These are phyloP conservation scores for Taenioides sp. DNA, from an alignment of 2,797 vertebrate genomes.

Conservation along the genomic window DNA sequence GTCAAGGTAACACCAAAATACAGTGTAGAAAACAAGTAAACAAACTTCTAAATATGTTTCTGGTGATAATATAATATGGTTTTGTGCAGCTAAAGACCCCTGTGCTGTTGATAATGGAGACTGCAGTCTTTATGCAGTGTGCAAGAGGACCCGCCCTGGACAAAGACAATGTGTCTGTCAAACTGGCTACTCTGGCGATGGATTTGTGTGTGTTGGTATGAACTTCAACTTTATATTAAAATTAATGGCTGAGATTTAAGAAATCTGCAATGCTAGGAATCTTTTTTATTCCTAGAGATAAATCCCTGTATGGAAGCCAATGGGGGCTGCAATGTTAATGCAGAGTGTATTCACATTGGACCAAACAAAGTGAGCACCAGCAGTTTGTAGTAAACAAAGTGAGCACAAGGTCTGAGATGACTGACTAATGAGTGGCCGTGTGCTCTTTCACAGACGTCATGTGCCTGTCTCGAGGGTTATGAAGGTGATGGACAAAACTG, in stretches of 20 bases:
- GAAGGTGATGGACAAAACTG: constrained; percentile 83
- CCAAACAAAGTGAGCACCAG: constrained; percentile 84
- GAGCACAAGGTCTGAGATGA: not conserved
- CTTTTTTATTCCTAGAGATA: constrained; percentile 77
- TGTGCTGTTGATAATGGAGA: constrained; percentile 83
- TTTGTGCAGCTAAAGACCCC: constrained; percentile 77
- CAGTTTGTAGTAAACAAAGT: not conserved
- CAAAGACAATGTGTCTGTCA: constrained; percentile 80
- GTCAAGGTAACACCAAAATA: constrained; percentile 77
- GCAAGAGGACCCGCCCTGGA: constrained; percentile 85
- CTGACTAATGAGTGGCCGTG: no score
- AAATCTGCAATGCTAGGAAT: not conserved
- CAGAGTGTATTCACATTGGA: constrained; percentile 88
- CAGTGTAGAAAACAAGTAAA: not conserved
- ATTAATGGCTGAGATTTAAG: not conserved
- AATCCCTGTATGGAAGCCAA: constrained; percentile 87
- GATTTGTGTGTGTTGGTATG: constrained; percentile 86
- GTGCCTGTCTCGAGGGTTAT: constrained; percentile 82
- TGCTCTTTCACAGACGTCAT: constrained; percentile 77
- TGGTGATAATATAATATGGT: not conserved
- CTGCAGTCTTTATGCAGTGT: constrained; percentile 82
- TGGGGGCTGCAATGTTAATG: constrained; percentile 82
- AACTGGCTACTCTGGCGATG: constrained; percentile 82
- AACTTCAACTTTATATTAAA: not conserved
- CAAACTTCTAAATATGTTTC: not conserved